Base-by-base conservation (phyloP, 1,140 invertebrate genomes). In the Myzus persicae region DNA sequence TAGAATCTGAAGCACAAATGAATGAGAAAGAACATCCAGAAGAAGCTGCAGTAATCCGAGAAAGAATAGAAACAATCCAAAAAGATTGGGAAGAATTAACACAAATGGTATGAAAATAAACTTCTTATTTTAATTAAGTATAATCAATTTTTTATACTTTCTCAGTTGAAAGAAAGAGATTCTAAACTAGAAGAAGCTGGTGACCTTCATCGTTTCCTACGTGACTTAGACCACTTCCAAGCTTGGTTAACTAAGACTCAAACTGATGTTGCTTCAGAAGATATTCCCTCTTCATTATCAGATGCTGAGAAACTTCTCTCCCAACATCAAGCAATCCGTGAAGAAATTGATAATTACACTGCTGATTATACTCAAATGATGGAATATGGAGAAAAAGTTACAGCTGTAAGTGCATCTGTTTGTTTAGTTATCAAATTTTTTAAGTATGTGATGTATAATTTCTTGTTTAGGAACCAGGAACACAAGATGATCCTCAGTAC, bases 191-290 rank as follows among this genome's bases (percentile, higher is more conserved):
- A 99, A 95, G 99, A 99, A 95, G 99, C 99, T 84, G 99, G 99
- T 94, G 99, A 99, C 95, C 96, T 99, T 93, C 99, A 99, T 95
- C 97, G 99, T 91, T 99, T 99, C 97, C 96, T 99, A 94, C 97
- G 99, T 82, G 99, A 99, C 95, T 96, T 99, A 94, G 99, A 99
- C 95, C 99, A 99, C 96, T 99, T 99, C 98, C 99, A 99, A 95
- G 97, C 98, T 1, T 99, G 99, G 99, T 96, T 99, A 93, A 99
- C 99, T 85, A 99, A 99, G 95, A 99, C 99, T 0, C 99, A 99
- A 95, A 99, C 97, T 4, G 98, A 99, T 95, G 97, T 99, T 48
- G 99, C 99, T 31, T 99, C 98, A 22, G 99, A 99, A 96, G 99
- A 99, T 95, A 99, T 98, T 93, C 99, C 99, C 40, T 97, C 97